Base-by-base conservation (phyloP, 2,113 vertebrate species). In the Riparia riparia region DNA sequence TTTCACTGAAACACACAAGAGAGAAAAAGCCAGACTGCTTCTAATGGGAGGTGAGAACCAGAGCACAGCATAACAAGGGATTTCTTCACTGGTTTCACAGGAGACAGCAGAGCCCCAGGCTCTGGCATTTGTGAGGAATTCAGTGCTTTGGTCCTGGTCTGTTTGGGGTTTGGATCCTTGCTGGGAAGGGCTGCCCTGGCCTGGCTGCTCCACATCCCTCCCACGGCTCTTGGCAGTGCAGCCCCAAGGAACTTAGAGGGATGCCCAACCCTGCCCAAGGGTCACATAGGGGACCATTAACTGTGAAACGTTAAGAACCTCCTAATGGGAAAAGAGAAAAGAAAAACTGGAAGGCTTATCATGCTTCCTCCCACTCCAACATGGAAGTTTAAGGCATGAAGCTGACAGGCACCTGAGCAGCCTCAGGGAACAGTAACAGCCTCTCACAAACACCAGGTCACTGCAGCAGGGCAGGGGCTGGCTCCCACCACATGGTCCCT, bases 381-480 rank as follows among this genome's bases (percentile, higher is more conserved):
- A 6, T 17, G 13, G 37, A 22, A 61, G 47, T 47, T 74, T 29
- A 28, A 74, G 26, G 39, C 32, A 16, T 1, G 29, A 70, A 42
- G 89, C 24, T 61, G 41, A 4, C 16, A 64, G 70, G n/a, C 19
- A 56, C 45, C 51, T 45, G 45, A 66, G 64, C 61, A 85, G 34
- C 29, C 56, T 15, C 2, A 1, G 66, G 8, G 44, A 50, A 1
- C 3, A 2, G 57, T 3, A 26, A 14, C 3, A 3, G 70, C 54
- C 28, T 4, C 29, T 31, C n/a, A 6, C 56, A 44, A 24, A 10
- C 0, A 0, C 7, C 28, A 21, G 17, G 39, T 13, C 2, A 0
- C 12, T 26, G 60, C 60, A 29, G 20, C 50, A n/a, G 50, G 41
- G 26, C 58, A 28, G 14, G 39, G 37, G 7, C 12, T 7, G n/a